A percentile compares a stretch with the other conserved stretches of the same genome.
phyloP scores from a whole-genome alignment of 2,113 vertebrate species.

The Neotoma lepida region DNA sequence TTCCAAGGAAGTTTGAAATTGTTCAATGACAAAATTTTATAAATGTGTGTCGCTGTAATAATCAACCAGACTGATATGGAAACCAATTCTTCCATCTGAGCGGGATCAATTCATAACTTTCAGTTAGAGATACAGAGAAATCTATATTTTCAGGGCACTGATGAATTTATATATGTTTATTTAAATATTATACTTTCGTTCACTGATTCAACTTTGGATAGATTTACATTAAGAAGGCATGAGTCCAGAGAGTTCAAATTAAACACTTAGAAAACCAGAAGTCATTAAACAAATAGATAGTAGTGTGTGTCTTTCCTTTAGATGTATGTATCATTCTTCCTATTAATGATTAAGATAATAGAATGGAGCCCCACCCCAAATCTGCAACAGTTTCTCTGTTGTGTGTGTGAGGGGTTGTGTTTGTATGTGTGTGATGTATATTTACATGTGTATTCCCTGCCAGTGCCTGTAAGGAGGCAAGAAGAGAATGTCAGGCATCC shows the following conservation, averaged over 20 bases:
- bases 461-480: background rate
- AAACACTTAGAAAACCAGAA: background rate
- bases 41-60: background rate
- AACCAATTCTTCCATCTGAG: background rate
- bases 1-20: background rate
- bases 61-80: background rate
- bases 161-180: background rate
- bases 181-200: background rate
- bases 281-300: background rate
- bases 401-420: background rate
- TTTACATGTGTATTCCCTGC: background rate
- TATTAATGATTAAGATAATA: background rate
- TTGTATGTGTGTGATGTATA: background rate
- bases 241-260: background rate
- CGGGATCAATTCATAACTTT: background rate
- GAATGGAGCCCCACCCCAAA: background rate
- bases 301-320: background rate
- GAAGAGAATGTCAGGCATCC: background rate
- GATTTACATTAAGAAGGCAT: background rate
- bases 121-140: background rate
- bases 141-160: background rate
- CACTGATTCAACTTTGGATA: constrained; percentile 28
- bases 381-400: no score
- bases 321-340: background rate
- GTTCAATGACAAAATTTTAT: background rate